Evolutionary conservation across 2,797 vertebrate genomes (phyloP).

Genomic region (Poeciliopsis infans): DNA sequence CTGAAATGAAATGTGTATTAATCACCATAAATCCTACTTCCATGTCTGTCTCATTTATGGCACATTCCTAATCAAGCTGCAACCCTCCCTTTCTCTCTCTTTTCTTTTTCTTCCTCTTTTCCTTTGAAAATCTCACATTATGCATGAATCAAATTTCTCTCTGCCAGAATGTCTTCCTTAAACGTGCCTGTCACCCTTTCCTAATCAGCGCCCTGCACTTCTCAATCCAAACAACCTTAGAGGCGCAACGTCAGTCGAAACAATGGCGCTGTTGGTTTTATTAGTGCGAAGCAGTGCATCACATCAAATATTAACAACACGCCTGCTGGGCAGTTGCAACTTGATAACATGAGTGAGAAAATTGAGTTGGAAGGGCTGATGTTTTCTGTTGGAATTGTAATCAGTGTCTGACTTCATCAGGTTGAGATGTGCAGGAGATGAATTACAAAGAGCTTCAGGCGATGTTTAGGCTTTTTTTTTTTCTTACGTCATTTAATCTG

Average conservation of each 20-base stretch:
- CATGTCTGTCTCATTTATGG: constrained; percentile 36
- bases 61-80: constrained; percentile 19
- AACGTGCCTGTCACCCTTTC: constrained; percentile 29
- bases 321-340: constrained; percentile 33
- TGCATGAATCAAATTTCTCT: constrained; percentile 35
- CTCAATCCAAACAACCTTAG: constrained; percentile 22
- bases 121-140: constrained; percentile 30
- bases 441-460: constrained; percentile 36
- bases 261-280: constrained; percentile 30
- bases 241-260: constrained; percentile 37
- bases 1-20: constrained; percentile 50
- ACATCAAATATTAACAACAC: constrained; percentile 60
- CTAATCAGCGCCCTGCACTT: constrained; percentile 31
- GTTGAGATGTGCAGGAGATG: constrained; percentile 44
- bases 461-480: constrained; percentile 33
- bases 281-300: constrained; percentile 30
- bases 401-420: constrained; percentile 61
- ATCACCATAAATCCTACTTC: constrained; percentile 32
- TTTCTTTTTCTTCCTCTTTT: neutral
- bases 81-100: neutral
- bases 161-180: constrained; percentile 23
- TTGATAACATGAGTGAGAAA: constrained; percentile 45
- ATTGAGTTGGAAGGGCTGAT: constrained; percentile 46
- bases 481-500: constrained; percentile 16
- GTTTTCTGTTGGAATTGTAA: constrained; percentile 52